phyloP scores from a whole-genome alignment of 2,113 vertebrate genomes.

The Macroglossus sobrinus region DNA sequence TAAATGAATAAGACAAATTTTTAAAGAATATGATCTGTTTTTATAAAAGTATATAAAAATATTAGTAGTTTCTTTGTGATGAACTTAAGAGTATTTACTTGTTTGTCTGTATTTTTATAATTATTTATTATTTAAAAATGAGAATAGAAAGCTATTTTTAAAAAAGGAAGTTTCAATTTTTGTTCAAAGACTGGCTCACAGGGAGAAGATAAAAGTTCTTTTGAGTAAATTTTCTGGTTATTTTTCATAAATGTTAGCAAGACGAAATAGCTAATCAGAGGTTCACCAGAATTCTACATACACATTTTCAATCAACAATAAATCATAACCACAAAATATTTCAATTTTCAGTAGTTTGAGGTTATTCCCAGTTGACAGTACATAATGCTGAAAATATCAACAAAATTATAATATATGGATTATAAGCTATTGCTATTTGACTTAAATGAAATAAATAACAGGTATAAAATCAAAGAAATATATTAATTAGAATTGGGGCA shows the following conservation, averaged over 20 bases:
- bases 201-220: not conserved
- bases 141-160: not conserved
- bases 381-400: conserved; percentile 46
- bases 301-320: conserved; percentile 41
- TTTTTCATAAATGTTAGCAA: conserved; percentile 29
- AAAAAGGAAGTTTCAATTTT: not conserved
- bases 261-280: conserved; percentile 68
- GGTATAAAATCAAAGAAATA: not conserved
- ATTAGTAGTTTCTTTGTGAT: not conserved
- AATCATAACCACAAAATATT: conserved; percentile 31
- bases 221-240: not conserved
- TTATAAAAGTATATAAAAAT: not conserved
- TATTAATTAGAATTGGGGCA: conserved; percentile 55
- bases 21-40: not conserved
- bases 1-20: not conserved
- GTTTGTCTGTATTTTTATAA: not conserved
- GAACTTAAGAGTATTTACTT: not conserved
- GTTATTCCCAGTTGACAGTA: conserved; percentile 47
- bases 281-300: conserved; percentile 39
- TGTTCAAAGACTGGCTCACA: not conserved
- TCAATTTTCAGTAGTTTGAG: not conserved
- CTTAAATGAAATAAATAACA: conserved; percentile 62
- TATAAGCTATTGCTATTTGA: not conserved
- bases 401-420: conserved; percentile 48
- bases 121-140: conserved; percentile 2